Evolutionary conservation across 2,888 invertebrate species (phyloP).

Genomic region (Bellardia bayeri): DNA sequence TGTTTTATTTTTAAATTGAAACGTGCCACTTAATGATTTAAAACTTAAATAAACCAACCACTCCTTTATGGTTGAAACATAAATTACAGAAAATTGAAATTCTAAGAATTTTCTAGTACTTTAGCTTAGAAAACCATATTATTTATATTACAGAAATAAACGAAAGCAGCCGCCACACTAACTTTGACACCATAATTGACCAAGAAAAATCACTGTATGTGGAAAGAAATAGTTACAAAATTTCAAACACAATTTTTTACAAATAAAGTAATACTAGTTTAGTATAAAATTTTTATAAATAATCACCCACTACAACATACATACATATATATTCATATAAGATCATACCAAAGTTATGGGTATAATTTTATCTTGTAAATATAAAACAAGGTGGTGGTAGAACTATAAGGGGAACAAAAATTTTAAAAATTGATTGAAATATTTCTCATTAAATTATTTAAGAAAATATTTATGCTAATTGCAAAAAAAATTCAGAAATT

Average conservation of each 20-base stretch:
- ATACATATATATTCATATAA: not conserved
- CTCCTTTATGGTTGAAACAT: slow-evolving; percentile 12
- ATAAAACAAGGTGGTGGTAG: not conserved
- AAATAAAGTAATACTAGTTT: slow-evolving; percentile 31
- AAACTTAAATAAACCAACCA: slow-evolving; percentile 28
- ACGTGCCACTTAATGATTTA: slow-evolving; percentile 40
- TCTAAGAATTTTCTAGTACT: slow-evolving; percentile 24
- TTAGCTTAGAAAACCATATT: slow-evolving; percentile 22
- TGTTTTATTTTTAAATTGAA: slow-evolving; percentile 13
- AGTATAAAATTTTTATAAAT: slow-evolving; percentile 16
- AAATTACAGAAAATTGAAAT: slow-evolving; percentile 25
- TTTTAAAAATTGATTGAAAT: not conserved
- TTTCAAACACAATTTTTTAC: slow-evolving; percentile 14
- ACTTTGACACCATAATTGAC: slow-evolving; percentile 62
- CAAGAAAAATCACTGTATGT: slow-evolving; percentile 12
- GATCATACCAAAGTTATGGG: not conserved
- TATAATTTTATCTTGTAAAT: not conserved
- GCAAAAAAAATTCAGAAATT: too few species aligned
- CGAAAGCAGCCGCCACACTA: not conserved
- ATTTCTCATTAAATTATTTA: not conserved
- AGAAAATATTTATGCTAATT: too few species aligned
- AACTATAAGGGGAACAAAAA: not conserved
- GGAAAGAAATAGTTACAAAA: not conserved
- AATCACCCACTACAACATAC: slow-evolving; percentile 31
- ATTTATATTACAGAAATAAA: too few species aligned